Base-by-base conservation (phyloP, 2,888 invertebrate genomes). In the Caenorhabditis macrosperma region DNA sequence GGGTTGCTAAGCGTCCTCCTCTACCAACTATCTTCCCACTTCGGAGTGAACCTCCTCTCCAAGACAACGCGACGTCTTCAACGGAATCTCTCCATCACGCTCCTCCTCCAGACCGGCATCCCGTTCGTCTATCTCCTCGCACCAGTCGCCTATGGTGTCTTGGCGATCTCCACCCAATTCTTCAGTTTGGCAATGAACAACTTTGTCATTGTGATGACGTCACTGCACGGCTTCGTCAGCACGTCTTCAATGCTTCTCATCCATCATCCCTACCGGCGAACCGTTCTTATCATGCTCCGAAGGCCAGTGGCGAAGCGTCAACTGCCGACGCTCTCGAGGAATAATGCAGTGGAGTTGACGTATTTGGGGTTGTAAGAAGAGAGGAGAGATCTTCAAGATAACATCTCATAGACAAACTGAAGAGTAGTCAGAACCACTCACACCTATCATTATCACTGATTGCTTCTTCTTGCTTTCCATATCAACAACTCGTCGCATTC, bases 191-290 rank as follows among this genome's bases (percentile, higher is more conserved):
- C 52, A 24, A n/a, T 63, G 22, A 63, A 63, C 63, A 63, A 63
- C 24, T 20, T 50, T 2, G 35, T 63, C 1, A 26, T 63, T 5
- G 50, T 50, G n/a, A n/a, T 50, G 22, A n/a, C 63, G 1, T 63
- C 63, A 12, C 22, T 63, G 4, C 63, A 63, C 46, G 63, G 63
- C 3, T 22, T 55, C 7, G 66, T 38, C 2, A 52, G 38, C 44
- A 66, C 66, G 15, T 20, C 44, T n/a, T 52, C 52, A 6, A 66
- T 66, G 54, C n/a, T 66, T 22, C 10, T 66, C 30, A 52, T 66
- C 12, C 66, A 66, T 26, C 22, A 55, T 10, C 44, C 66, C 0
- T 66, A 66, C 24, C 26, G 66, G 22, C 50, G 15, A 24, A 24
- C 48, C 3, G 24, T 48, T 22, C 10, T 48, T 24, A 24, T 24